Percentiles rank a stretch among this genome's conserved stretches.
Conservation (phyloP, 2,113 vertebrate species). For the Cryptomyrus ogoouensis region DNA sequence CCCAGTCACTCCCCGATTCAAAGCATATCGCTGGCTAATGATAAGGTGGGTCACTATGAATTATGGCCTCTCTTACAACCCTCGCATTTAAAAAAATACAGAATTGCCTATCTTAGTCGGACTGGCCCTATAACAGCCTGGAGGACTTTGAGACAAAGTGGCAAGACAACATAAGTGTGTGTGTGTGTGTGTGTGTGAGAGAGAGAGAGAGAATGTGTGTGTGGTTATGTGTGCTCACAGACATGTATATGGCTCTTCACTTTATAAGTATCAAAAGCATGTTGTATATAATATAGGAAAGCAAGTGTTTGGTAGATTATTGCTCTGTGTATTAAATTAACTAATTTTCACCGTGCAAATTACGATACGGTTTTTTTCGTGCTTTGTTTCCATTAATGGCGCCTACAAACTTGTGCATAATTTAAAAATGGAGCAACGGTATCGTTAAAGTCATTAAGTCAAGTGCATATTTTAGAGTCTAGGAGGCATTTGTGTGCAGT, state of each 20-base stretch:
- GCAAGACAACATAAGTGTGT: neutral
- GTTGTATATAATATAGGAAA: neutral
- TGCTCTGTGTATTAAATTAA: neutral
- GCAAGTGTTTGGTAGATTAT: neutral
- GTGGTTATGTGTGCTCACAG: neutral
- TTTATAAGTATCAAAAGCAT: neutral
- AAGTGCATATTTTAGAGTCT: conserved; percentile 4
- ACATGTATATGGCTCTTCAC: neutral
- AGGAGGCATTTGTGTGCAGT: conserved; percentile 18
- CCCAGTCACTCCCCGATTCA: neutral
- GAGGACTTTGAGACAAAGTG: neutral
- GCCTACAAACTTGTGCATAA: neutral
- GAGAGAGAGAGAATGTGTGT: neutral
- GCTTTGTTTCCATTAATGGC: neutral
- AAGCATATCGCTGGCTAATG: neutral
- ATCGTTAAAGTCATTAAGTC: conserved; percentile 19
- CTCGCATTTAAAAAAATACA: neutral
- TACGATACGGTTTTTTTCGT: neutral
- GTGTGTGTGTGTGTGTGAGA: neutral
- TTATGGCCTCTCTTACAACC: neutral
- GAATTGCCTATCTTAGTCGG: neutral
- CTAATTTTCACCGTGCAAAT: neutral
- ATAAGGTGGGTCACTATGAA: neutral
- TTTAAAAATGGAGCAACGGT: conserved; percentile 5
- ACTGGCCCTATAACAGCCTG: neutral